Conservation (phyloP, 2,797 vertebrate genomes). For the Hozukius guyotensis region DNA sequence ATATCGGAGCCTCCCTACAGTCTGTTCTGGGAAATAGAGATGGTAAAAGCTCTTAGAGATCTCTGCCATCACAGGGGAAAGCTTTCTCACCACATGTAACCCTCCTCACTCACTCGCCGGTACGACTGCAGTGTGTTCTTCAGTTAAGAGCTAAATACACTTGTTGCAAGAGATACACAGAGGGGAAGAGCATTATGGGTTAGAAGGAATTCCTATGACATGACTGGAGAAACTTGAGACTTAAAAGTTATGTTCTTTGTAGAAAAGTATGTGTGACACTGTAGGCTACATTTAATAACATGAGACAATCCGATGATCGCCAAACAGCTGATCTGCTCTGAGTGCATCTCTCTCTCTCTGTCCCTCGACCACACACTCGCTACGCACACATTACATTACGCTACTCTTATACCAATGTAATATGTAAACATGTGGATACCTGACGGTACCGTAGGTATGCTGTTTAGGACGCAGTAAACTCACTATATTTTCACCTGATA, state of each 20-base stretch:
- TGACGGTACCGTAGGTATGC: too few relatives aligned
- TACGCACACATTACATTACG: too few relatives aligned
- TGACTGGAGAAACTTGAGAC: background rate
- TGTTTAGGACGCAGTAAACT: too few relatives aligned
- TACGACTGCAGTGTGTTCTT: slow-evolving; percentile 9
- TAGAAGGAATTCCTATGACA: background rate
- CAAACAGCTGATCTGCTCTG: too few relatives aligned
- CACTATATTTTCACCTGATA: too few relatives aligned
- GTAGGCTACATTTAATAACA: too few relatives aligned
- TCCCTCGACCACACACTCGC: too few relatives aligned
- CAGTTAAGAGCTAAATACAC: slow-evolving; percentile 32
- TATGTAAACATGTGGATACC: too few relatives aligned
- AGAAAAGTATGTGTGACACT: too few relatives aligned
- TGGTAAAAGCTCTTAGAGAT: slow-evolving; percentile 73
- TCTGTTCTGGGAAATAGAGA: slow-evolving; percentile 66
- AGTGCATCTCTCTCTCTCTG: too few relatives aligned
- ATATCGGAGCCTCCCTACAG: slow-evolving; percentile 55
- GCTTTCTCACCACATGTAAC: slow-evolving; percentile 44
- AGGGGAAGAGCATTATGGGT: background rate
- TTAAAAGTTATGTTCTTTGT: background rate
- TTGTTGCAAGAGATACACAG: slow-evolving; percentile 22
- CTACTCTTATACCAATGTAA: fast-evolving
- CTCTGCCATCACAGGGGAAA: slow-evolving; percentile 46
- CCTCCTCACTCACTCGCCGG: background rate
- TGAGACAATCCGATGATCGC: too few relatives aligned